Evolutionary conservation across 2,113 vertebrate species (phyloP).

Genomic region (Gobius niger): DNA sequence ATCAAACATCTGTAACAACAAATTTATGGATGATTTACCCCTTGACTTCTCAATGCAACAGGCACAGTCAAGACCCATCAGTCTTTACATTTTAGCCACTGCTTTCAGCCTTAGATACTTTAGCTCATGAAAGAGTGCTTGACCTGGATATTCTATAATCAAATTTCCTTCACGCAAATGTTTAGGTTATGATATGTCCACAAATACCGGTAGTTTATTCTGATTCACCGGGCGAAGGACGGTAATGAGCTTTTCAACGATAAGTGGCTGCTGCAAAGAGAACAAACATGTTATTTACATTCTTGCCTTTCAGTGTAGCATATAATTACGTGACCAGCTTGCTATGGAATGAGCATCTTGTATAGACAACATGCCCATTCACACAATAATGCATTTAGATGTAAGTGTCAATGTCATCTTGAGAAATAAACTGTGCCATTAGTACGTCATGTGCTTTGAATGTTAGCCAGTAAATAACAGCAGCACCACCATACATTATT

Average conservation of each 20-base stretch:
- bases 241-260: conserved; percentile 9
- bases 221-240: conserved; percentile 10
- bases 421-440: too few relatives aligned
- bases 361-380: conserved; percentile 25
- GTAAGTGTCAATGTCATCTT: neutral
- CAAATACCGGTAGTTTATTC: neutral
- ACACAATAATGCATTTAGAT: neutral
- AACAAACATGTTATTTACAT: conserved; percentile 46
- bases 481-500: neutral
- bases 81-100: conserved; percentile 44
- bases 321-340: conserved; percentile 33
- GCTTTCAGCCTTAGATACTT: conserved; percentile 20
- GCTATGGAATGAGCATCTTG: conserved; percentile 24
- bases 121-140: conserved; percentile 2
- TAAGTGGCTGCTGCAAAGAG: conserved; percentile 3
- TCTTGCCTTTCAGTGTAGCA: conserved; percentile 33
- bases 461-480: neutral
- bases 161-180: too few relatives aligned
- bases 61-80: conserved; percentile 46
- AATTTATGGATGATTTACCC: conserved; percentile 57
- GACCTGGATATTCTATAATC: too few relatives aligned
- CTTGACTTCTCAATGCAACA: conserved; percentile 29
- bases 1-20: conserved; percentile 36
- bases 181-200: neutral
- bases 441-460: neutral